These are phyloP conservation scores for Pithys albifrons DNA, from an alignment of 2,113 vertebrate genomes.

Conservation along the genomic window DNA sequence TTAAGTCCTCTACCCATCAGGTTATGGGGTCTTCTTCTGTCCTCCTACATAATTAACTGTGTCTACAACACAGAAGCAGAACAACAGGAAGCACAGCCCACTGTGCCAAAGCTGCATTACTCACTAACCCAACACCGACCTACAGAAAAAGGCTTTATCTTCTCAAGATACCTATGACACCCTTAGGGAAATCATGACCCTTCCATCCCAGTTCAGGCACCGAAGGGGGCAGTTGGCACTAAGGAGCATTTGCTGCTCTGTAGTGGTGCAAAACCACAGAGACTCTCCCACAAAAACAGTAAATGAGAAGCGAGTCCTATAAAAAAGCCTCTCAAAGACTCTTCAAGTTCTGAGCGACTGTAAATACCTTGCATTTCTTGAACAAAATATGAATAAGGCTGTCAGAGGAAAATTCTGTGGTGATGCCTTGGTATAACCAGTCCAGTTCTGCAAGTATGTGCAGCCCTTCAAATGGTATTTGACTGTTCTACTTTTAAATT, in stretches of 20 bases:
- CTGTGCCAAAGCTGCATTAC: rapidly evolving
- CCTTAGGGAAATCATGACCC: not conserved
- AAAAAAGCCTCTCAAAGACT: not conserved
- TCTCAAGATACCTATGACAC: not conserved
- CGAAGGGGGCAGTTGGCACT: not conserved
- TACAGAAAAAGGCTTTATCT: not conserved
- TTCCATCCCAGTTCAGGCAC: not conserved
- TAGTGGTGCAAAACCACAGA: not conserved
- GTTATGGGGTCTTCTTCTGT: not conserved
- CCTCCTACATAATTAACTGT: not conserved
- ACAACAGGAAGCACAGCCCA: not conserved
- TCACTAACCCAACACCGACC: rapidly evolving
- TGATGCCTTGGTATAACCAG: not conserved
- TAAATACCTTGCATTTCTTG: not conserved
- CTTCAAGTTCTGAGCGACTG: not conserved
- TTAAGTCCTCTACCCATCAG: not conserved
- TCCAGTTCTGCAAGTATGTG: not conserved
- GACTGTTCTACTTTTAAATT: not conserved
- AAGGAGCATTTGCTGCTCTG: not conserved
- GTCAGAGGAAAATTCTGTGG: not conserved
- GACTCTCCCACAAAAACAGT: not conserved
- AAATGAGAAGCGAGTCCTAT: not conserved
- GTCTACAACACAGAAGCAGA: not conserved
- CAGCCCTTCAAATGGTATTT: not conserved
- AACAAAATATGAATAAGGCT: not conserved